Evolutionary conservation across 2,888 invertebrate species (phyloP), one percentile per base, ranked within the genome.

Genomic region (Sericinus montela): DNA sequence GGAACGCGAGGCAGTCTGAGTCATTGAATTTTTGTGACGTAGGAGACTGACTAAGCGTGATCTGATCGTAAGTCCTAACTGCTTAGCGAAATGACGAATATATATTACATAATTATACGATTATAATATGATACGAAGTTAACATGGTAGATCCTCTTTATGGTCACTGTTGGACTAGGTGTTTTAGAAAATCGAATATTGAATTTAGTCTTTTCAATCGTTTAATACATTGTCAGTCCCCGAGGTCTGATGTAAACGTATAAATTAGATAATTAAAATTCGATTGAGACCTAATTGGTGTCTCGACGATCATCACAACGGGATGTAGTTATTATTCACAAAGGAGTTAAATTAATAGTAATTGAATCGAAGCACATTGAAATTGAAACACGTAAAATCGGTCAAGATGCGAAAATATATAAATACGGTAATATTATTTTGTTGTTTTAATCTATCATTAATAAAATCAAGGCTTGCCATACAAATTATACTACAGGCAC

Each of bases 1-100:
- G 63, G 66, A 70, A 62, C 67, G 74, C 69, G 66, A 63, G 16
- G 34, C 44, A 43, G 43, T 37, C 67, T 63, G 59, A 58, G 53
- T 75, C 74, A 76, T 67, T 73, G 70, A 62, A 63, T 66, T 68
- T 69, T 67, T 63, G 69, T 77, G 75, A 75, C 73, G 75, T 68
- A 61, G 25, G 62, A 45, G 58, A 69, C 68, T 83, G 84, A 84
- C 64, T 87, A 84, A 85, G 75, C 63, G 59, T n/a, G n/a, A n/a
- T n/a, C n/a, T n/a, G n/a, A n/a, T n/a, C n/a, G n/a, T n/a, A n/a
- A n/a, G n/a, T n/a, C n/a, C n/a, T 58, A 59, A 61, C 59, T 56
- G 54, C 58, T 63, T 57, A 58, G 54, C 42, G 11, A 41, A 39
- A 51, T 65, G 60, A 52, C 61, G 60, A 60, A 60, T 55, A 29